These are phyloP conservation scores for Periophthalmus magnuspinnatus DNA, from an alignment of 2,797 vertebrate genomes.

Conservation along the genomic window DNA sequence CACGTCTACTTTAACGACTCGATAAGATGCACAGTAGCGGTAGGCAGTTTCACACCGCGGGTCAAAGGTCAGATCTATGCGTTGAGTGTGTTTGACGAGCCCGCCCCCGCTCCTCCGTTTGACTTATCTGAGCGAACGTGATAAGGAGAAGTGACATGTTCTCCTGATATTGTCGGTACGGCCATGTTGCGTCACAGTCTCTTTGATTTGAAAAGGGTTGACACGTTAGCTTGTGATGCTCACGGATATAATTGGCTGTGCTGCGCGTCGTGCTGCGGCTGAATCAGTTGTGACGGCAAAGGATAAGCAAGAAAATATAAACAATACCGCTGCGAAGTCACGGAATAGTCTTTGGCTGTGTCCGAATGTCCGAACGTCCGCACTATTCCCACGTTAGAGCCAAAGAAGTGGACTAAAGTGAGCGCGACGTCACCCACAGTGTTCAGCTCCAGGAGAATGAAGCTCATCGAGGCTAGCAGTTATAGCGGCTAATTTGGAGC, in stretches of 20 bases:
- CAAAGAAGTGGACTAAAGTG: no score
- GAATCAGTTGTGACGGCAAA: neutral
- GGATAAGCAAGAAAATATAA: neutral
- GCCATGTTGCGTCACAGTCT: conserved; percentile 2
- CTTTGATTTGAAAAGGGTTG: conserved; percentile 9
- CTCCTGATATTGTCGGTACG: neutral
- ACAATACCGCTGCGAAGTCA: neutral
- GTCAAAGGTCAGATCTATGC: conserved; percentile 24
- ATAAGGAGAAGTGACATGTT: conserved; percentile 9
- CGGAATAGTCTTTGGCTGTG: no score
- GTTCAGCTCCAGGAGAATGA: no score
- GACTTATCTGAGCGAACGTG: neutral
- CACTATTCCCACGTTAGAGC: no score
- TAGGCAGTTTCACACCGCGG: conserved; percentile 13
- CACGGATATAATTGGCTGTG: conserved; percentile 24
- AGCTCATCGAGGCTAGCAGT: no score
- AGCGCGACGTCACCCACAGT: no score
- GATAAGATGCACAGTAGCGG: conserved; percentile 13
- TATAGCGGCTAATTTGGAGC: no score
- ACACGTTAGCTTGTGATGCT: conserved; percentile 8
- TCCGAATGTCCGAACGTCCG: no score
- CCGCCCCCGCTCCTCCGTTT: neutral
- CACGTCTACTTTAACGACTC: conserved; percentile 11
- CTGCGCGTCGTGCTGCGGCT: conserved; percentile 1
- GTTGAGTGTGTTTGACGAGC: neutral